Percentiles rank a stretch among this genome's conserved stretches.
Evolutionary conservation across 2,888 invertebrate species (phyloP).

Genomic region (Caenorhabditis auriculariae): DNA sequence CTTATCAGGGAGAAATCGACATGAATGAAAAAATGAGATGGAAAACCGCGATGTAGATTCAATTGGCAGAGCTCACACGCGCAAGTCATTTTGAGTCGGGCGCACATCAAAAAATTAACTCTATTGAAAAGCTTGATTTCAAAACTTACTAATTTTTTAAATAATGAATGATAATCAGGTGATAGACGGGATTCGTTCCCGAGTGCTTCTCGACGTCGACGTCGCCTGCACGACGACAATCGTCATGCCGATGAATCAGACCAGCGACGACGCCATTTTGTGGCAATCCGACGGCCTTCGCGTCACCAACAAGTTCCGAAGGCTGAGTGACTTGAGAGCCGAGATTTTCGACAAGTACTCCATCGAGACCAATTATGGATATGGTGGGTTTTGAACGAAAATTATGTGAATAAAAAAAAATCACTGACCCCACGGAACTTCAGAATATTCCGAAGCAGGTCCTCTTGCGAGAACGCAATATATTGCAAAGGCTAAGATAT

Average conservation of each 20-base stretch:
- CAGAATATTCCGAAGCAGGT: too few relatives aligned
- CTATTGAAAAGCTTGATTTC: too few relatives aligned
- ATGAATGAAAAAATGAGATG: neutral
- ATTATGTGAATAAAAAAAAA: too few relatives aligned
- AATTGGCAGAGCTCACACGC: too few relatives aligned
- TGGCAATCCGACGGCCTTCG: conserved; percentile 28
- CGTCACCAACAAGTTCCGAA: conserved; percentile 41
- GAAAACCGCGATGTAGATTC: too few relatives aligned
- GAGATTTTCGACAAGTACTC: conserved; percentile 30
- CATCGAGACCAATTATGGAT: conserved; percentile 35
- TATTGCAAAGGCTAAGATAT: too few relatives aligned
- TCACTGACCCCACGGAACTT: too few relatives aligned
- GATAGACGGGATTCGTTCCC: conserved; percentile 6
- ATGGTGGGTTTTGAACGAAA: conserved; percentile 14
- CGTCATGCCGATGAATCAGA: conserved; percentile 52
- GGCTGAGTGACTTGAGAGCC: conserved; percentile 12
- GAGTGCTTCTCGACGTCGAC: conserved; percentile 35
- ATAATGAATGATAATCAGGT: too few relatives aligned
- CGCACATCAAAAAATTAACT: too few relatives aligned
- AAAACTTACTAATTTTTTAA: too few relatives aligned
- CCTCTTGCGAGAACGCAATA: too few relatives aligned
- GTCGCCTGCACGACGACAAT: conserved; percentile 36
- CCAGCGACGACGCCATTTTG: conserved; percentile 31
- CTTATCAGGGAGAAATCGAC: neutral
- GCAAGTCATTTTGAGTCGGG: too few relatives aligned